phyloP scores from a whole-genome alignment of 2,113 vertebrate species.

The Periophthalmodon schlosseri region DNA sequence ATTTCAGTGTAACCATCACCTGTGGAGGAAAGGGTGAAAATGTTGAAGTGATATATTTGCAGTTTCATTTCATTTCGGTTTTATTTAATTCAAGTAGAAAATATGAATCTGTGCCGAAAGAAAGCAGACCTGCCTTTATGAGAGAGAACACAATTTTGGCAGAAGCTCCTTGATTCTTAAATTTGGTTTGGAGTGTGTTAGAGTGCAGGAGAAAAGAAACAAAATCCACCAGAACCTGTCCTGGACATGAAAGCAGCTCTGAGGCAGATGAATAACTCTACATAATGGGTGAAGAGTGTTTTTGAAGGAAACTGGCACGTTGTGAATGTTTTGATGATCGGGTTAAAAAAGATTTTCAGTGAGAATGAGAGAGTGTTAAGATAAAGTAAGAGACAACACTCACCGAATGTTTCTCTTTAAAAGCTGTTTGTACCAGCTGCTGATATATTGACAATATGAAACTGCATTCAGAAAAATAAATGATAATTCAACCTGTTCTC shows the following conservation, averaged over 20 bases:
- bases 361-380: neutral
- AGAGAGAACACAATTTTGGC: neutral
- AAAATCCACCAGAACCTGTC: neutral
- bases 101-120: neutral
- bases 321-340: neutral
- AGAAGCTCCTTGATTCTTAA: neutral
- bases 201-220: neutral
- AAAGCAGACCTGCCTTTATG: neutral
- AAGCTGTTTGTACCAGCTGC: neutral
- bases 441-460: neutral
- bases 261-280: neutral
- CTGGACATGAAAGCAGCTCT: neutral
- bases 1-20: no score
- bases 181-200: neutral
- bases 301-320: slow-evolving; percentile 2
- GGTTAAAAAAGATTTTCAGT: neutral
- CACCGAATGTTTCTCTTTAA: neutral
- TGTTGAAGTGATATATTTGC: neutral
- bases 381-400: neutral
- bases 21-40: no score
- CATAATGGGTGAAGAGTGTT: neutral
- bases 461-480: neutral
- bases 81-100: neutral
- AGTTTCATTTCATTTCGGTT: neutral
- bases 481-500: neutral